Evolutionary conservation across 1,140 invertebrate genomes (phyloP).

Genomic region (Solen grandis): DNA sequence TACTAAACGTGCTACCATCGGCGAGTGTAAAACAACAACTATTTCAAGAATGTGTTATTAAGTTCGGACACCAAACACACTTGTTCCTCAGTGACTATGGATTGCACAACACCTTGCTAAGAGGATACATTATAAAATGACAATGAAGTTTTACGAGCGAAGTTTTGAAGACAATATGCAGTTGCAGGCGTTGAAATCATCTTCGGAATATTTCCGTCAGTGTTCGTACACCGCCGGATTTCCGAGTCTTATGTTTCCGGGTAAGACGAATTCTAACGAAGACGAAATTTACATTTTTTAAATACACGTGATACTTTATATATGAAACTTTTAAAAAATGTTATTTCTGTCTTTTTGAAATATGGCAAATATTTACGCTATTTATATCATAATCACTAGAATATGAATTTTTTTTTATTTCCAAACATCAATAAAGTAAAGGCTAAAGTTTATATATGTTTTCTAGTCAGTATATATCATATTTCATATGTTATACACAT

Average conservation of each 20-base stretch:
- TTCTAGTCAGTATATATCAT: too few species aligned
- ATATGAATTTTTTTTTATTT: background rate
- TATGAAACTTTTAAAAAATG: background rate
- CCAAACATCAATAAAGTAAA: too few species aligned
- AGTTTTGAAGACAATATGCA: slow-evolving; percentile 47
- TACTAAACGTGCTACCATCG: too few species aligned
- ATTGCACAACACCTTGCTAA: too few species aligned
- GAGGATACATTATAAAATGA: too few species aligned
- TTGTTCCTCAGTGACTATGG: too few species aligned
- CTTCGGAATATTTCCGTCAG: slow-evolving; percentile 51
- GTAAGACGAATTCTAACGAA: slow-evolving; percentile 20
- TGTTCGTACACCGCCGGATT: slow-evolving; percentile 51
- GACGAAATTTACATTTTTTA: background rate
- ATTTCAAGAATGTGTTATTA: too few species aligned
- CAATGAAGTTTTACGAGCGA: slow-evolving; percentile 38
- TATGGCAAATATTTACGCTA: too few species aligned
- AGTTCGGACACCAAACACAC: too few species aligned
- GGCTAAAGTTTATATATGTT: too few species aligned
- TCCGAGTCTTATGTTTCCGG: slow-evolving; percentile 42
- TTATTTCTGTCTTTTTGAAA: background rate
- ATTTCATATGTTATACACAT: too few species aligned
- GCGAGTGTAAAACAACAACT: too few species aligned
- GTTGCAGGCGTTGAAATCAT: slow-evolving; percentile 25
- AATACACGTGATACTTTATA: background rate
- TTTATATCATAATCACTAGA: background rate